Conservation (phyloP, 2,888 invertebrate genomes). For the Lucinisca nassula region DNA sequence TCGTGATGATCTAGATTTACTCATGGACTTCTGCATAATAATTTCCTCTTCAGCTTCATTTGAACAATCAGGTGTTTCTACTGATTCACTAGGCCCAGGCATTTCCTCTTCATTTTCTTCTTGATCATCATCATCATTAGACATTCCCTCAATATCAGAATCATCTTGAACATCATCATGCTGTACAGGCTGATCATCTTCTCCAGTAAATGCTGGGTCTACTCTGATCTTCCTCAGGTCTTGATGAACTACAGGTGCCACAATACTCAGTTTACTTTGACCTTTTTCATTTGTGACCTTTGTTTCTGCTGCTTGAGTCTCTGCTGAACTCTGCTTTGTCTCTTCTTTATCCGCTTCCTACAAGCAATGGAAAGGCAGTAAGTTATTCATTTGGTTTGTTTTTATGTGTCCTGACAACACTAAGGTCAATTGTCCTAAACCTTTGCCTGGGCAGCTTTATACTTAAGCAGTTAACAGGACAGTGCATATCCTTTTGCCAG, state of each 20-base stretch:
- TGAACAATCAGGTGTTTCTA: too few species aligned
- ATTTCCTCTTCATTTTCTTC: slow-evolving; percentile 26
- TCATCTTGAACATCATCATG: slow-evolving; percentile 52
- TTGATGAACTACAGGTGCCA: slow-evolving; percentile 84
- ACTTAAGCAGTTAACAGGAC: too few species aligned
- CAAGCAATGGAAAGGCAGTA: too few species aligned
- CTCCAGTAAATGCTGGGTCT: slow-evolving; percentile 86
- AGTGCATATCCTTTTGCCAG: too few species aligned
- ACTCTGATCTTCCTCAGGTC: slow-evolving; percentile 87
- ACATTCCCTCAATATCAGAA: slow-evolving; percentile 63
- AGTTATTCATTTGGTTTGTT: too few species aligned
- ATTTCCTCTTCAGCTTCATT: too few species aligned
- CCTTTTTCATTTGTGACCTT: background rate
- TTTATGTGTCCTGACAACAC: too few species aligned
- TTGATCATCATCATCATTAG: slow-evolving; percentile 61
- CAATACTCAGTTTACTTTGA: background rate
- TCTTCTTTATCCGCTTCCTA: slow-evolving; percentile 21
- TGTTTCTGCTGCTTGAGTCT: background rate
- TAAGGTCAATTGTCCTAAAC: too few species aligned
- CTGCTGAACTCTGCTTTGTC: slow-evolving; percentile 15
- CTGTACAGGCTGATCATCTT: slow-evolving; percentile 85
- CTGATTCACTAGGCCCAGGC: slow-evolving; percentile 1
- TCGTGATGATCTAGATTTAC: too few species aligned
- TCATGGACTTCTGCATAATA: too few species aligned
- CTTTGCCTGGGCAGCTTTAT: too few species aligned